A percentile compares a stretch with the other conserved stretches of the same genome.
These are phyloP conservation scores for Tragelaphus eurycerus DNA, from an alignment of 2,797 vertebrate species.

Conservation along the genomic window DNA sequence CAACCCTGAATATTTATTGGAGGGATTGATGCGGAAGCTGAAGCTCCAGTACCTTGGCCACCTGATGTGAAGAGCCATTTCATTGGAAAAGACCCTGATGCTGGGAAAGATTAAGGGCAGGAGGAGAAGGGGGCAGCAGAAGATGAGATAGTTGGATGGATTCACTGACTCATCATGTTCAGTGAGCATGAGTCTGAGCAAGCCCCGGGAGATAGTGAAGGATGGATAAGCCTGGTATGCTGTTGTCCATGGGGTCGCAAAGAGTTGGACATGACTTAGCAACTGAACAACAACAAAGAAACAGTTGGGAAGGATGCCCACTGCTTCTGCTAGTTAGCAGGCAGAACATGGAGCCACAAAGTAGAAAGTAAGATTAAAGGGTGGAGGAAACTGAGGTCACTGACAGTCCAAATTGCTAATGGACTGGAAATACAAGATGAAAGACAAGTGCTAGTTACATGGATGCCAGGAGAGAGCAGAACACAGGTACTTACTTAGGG, in stretches of 20 bases:
- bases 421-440: too few species aligned
- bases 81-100: neutral
- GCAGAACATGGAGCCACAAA: neutral
- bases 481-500: neutral
- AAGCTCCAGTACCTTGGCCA: neutral
- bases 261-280: neutral
- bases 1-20: neutral
- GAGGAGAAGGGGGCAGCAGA: neutral
- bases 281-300: neutral
- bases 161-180: neutral
- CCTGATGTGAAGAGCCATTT: neutral
- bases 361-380: neutral
- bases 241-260: neutral
- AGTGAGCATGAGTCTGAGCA: neutral
- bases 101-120: neutral
- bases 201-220: neutral
- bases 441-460: too few species aligned
- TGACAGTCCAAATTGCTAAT: neutral
- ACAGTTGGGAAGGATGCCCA: neutral
- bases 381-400: neutral
- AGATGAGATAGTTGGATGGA: neutral
- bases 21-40: neutral
- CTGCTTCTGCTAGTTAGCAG: neutral
- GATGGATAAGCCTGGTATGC: neutral
- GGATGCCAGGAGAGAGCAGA: neutral